These are phyloP conservation scores for Chlorops oryzae DNA, from an alignment of 1,140 invertebrate genomes.

Conservation along the genomic window DNA sequence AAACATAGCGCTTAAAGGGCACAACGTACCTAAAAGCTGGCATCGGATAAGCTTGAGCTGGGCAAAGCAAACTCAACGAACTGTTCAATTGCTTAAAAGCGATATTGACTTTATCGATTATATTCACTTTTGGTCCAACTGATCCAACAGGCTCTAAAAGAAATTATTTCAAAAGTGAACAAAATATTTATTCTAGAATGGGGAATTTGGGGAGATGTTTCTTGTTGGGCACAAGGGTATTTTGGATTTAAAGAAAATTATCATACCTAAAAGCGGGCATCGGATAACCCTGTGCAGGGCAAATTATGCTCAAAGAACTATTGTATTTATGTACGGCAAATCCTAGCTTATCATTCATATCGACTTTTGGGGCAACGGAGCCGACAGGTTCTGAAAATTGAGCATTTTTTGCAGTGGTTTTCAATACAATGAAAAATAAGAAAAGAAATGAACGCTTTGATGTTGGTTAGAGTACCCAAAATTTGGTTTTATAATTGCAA, in stretches of 20 bases:
- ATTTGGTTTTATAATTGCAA: too few relatives aligned
- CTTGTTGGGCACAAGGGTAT: neutral
- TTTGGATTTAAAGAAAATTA: too few relatives aligned
- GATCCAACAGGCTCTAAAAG: slow-evolving; percentile 48
- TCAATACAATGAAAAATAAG: too few relatives aligned
- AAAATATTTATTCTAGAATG: too few relatives aligned
- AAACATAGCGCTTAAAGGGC: too few relatives aligned
- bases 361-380: slow-evolving; percentile 59
- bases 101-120: slow-evolving; percentile 58
- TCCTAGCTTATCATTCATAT: slow-evolving; percentile 43
- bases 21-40: slow-evolving; percentile 70
- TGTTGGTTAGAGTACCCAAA: too few relatives aligned
- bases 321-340: slow-evolving; percentile 39
- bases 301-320: slow-evolving; percentile 48
- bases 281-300: slow-evolving; percentile 59
- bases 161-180: slow-evolving; percentile 8
- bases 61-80: slow-evolving; percentile 59
- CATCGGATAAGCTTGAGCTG: slow-evolving; percentile 66
- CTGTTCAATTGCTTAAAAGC: slow-evolving; percentile 50
- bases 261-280: slow-evolving; percentile 53
- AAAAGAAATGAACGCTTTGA: too few relatives aligned
- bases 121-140: slow-evolving; percentile 54
- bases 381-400: slow-evolving; percentile 62
- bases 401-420: slow-evolving; percentile 1
- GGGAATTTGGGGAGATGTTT: slow-evolving; percentile 7